These are phyloP conservation scores for Lucifuga dentata DNA, from an alignment of 2,113 vertebrate species.

Conservation along the genomic window DNA sequence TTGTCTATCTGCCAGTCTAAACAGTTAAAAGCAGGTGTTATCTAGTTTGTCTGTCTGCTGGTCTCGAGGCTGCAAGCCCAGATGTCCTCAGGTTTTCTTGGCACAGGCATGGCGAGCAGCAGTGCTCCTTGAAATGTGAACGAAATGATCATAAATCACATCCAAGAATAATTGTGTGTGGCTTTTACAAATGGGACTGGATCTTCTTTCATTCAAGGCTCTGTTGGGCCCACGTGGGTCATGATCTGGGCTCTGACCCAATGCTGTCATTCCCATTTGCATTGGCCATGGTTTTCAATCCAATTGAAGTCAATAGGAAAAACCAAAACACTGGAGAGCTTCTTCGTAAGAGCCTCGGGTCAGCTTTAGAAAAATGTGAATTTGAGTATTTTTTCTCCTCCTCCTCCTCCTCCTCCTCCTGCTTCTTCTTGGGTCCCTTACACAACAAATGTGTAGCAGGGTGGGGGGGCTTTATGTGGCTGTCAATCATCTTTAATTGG, in stretches of 20 bases:
- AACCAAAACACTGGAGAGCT: background rate
- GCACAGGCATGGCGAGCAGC: conserved; percentile 45
- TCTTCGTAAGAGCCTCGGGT: conserved; percentile 12
- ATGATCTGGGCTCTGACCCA: conserved; percentile 64
- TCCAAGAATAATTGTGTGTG: conserved; percentile 56
- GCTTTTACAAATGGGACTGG: conserved; percentile 61
- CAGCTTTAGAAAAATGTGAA: conserved; percentile 6
- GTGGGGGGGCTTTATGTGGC: conserved; percentile 56
- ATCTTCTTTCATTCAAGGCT: conserved; percentile 67
- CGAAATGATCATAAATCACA: conserved; percentile 74
- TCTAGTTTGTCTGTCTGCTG: conserved; percentile 55
- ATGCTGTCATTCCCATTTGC: conserved; percentile 59
- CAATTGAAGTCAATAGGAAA: conserved; percentile 47
- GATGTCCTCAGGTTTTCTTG: conserved; percentile 66
- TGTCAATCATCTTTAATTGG: conserved; percentile 81
- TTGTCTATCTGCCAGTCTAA: conserved; percentile 62
- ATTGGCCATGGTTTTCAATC: conserved; percentile 55
- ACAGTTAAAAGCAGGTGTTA: conserved; percentile 72
- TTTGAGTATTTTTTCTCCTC: conserved; percentile 16
- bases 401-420: conserved; percentile 1
- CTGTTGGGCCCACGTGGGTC: conserved; percentile 55
- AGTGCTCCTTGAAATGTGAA: conserved; percentile 56
- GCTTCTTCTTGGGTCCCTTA: conserved; percentile 35
- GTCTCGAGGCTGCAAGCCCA: conserved; percentile 54
- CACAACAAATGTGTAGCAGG: conserved; percentile 52